phyloP scores from a whole-genome alignment of 2,113 vertebrate genomes.

The Prietella phreatophila region DNA sequence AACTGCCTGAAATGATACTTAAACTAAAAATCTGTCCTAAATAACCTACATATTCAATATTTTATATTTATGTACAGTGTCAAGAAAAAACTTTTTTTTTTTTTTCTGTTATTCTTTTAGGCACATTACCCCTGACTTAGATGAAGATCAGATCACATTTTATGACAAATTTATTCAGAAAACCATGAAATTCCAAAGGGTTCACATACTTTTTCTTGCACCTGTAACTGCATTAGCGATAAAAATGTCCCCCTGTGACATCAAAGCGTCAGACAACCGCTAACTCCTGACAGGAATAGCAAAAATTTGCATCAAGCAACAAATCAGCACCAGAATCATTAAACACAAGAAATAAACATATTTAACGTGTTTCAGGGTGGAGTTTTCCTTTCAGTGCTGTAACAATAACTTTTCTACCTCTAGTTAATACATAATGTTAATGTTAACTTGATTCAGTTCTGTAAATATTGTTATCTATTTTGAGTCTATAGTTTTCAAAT shows the following conservation, averaged over 20 bases:
- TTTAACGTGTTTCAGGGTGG: background rate
- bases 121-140: too few species aligned
- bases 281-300: background rate
- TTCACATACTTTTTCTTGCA: too few species aligned
- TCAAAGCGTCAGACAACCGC: background rate
- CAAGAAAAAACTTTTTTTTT: too few species aligned
- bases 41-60: background rate
- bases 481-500: background rate
- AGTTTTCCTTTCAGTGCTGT: background rate
- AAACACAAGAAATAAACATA: background rate
- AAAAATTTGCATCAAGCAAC: background rate
- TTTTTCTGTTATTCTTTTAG: too few species aligned
- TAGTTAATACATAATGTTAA: background rate
- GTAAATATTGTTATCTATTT: too few species aligned
- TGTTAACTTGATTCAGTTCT: background rate
- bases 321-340: background rate
- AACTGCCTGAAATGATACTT: background rate
- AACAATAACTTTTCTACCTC: background rate
- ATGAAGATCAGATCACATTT: too few species aligned
- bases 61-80: background rate
- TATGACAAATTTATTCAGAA: too few species aligned
- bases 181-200: too few species aligned
- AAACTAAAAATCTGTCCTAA: background rate
- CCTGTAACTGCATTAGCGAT: background rate
- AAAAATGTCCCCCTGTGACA: background rate